phyloP scores from a whole-genome alignment of 2,888 invertebrate species.

The Uropetala carovei region DNA sequence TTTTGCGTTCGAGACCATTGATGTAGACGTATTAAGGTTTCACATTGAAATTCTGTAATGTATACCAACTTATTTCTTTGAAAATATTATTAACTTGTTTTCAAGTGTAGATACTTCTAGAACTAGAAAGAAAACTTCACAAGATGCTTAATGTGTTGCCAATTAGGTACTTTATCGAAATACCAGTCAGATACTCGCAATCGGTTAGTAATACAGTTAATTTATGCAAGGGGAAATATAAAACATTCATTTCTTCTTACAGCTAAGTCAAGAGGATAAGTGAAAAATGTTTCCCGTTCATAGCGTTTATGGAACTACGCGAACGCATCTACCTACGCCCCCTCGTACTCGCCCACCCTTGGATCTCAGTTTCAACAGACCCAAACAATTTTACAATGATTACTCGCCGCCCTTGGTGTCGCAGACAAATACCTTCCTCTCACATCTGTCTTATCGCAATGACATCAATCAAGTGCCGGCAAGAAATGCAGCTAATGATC shows the following conservation, averaged over 20 bases:
- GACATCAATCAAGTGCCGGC: not conserved
- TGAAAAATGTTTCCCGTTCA: slow-evolving; percentile 21
- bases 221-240: not conserved
- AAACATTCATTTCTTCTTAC: not conserved
- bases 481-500: not conserved
- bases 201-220: not conserved
- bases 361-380: slow-evolving; percentile 32
- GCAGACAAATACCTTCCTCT: not conserved
- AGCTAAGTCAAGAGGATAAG: not conserved
- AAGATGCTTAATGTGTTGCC: no score
- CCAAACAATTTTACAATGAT: slow-evolving; percentile 17
- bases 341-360: not conserved
- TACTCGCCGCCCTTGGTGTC: not conserved
- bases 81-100: no score
- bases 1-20: no score
- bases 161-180: no score
- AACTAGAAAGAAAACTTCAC: no score
- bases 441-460: not conserved
- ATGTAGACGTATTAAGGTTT: no score
- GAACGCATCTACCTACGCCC: slow-evolving; percentile 29
- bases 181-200: no score
- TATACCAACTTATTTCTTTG: no score
- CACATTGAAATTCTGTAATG: no score
- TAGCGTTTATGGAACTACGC: not conserved
- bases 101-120: no score